These are phyloP conservation scores for Bemisia tabaci DNA, from an alignment of 1,140 invertebrate species.

Conservation along the genomic window DNA sequence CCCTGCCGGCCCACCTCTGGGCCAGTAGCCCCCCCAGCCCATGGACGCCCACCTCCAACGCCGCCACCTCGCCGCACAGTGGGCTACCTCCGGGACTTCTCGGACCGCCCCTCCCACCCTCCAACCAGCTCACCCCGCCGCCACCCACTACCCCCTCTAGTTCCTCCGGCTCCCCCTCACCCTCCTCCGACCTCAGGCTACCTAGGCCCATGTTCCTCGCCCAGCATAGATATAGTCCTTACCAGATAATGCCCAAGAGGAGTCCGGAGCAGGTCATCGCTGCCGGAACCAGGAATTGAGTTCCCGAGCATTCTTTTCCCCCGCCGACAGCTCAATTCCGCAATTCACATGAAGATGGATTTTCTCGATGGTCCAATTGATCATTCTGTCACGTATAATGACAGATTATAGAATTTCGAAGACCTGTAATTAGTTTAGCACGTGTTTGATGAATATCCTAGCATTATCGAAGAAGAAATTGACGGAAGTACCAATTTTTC, in stretches of 20 bases:
- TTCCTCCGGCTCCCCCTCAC: conserved; percentile 18
- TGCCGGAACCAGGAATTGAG: background rate
- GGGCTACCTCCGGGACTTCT: conserved; percentile 15
- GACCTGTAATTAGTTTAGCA: too few relatives aligned
- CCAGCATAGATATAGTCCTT: conserved; percentile 19
- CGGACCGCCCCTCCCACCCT: conserved; percentile 15
- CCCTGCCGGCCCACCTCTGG: conserved; percentile 14
- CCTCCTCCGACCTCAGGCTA: conserved; percentile 10
- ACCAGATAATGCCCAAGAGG: conserved; percentile 14
- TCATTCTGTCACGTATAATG: too few relatives aligned
- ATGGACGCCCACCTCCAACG: conserved; percentile 3
- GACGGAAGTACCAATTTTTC: too few relatives aligned
- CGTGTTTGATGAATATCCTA: too few relatives aligned
- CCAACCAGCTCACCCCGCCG: conserved; percentile 18
- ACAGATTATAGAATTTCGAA: too few relatives aligned
- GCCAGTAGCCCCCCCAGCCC: background rate
- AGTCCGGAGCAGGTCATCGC: conserved; percentile 3
- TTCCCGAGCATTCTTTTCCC: background rate
- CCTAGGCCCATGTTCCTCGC: conserved; percentile 14
- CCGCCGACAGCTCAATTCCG: too few relatives aligned
- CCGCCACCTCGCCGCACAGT: background rate
- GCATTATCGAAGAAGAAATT: too few relatives aligned
- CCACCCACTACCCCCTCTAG: conserved; percentile 15
- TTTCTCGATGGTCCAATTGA: too few relatives aligned
- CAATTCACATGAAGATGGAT: too few relatives aligned